phyloP scores from a whole-genome alignment of 2,797 vertebrate genomes.

The Rhinogobio ventralis region DNA sequence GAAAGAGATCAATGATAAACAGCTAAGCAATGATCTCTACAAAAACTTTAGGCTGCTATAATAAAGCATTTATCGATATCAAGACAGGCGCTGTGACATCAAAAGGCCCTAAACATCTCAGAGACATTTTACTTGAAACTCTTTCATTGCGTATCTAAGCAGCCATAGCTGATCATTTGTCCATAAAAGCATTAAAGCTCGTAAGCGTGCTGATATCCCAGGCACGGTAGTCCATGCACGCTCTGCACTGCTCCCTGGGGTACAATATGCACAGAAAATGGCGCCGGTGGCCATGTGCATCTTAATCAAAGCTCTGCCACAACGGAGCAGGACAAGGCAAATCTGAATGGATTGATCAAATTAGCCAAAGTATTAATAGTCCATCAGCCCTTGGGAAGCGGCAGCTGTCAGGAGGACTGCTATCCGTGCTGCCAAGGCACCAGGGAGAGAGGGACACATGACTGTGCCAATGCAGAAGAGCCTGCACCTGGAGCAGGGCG shows the following conservation, averaged over 20 bases:
- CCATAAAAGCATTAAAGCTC: constrained; percentile 43
- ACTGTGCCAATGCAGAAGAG: constrained; percentile 70
- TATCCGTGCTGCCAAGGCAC: constrained; percentile 74
- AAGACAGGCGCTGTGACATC: constrained; percentile 33
- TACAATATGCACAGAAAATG: constrained; percentile 69
- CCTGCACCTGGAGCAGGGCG: constrained; percentile 65
- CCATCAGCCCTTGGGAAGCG: constrained; percentile 81
- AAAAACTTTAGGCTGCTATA: constrained; percentile 48
- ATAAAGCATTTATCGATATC: constrained; percentile 47
- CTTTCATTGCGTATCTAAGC: constrained; percentile 28
- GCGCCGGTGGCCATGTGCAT: constrained; percentile 74
- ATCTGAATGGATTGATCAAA: constrained; percentile 83
- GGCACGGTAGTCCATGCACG: constrained; percentile 59
- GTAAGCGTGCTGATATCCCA: constrained; percentile 6
- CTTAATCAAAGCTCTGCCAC: constrained; percentile 81
- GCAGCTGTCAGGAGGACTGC: constrained; percentile 79
- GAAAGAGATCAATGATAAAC: constrained; percentile 5
- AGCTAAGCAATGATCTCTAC: constrained; percentile 41
- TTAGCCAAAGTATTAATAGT: constrained; percentile 82
- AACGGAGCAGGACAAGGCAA: constrained; percentile 72
- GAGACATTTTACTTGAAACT: constrained; percentile 12
- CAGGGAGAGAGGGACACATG: constrained; percentile 50
- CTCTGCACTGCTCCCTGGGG: constrained; percentile 51
- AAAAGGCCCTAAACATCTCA: constrained; percentile 20
- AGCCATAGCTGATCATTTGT: constrained; percentile 42